Evolutionary conservation across 2,113 vertebrate species (phyloP), one percentile per base, ranked within the genome.

Genomic region (Sarotherodon lohbergeri): DNA sequence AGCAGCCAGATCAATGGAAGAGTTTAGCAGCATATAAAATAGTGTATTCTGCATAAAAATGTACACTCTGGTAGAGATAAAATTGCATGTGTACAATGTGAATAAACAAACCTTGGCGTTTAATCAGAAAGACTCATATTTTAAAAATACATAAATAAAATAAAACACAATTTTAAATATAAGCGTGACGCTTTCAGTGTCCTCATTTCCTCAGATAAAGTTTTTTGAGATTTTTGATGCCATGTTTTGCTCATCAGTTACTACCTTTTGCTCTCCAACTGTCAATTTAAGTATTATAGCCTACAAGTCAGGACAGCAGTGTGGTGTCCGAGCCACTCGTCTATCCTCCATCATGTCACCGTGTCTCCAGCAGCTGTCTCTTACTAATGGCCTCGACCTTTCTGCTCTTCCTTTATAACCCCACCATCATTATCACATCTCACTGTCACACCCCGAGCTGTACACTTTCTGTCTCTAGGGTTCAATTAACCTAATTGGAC

Each of bases 291-390:
- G 34, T 39, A 71, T 27, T 17, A 3, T 50, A 34, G 27, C 46
- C 46, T 19, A 39, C 17, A 32, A 19, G n/a, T 71, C 41, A 11
- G 34, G 39, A 24, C 82, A 50, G 56, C 2, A 4, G 80, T 73
- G 86, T 5, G 41, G 9, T 48, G 76, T 71, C 39, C 11, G 10
- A 19, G 80, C 81, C 86, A 54, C 80, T 86, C 80, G 3, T 52
- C 17, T 54, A 56, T 80, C 85, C 85, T 87, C 63, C 71, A 66
- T 68, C 88, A 55, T 88, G 90, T 88, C 91, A 86, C 82, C 82
- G 56, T 82, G 91, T 94, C 90, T 93, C 91, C 87, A 76, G 90
- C 93, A 94, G 91, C 92, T 92, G 91, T 90, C 89, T 88, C 87
- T 24, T 19, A 66, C 87, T 93, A 93, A 92, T 91, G 87, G 87